Evolutionary conservation across 2,888 invertebrate species (phyloP).

Genomic region (Odontocerum albicorne): DNA sequence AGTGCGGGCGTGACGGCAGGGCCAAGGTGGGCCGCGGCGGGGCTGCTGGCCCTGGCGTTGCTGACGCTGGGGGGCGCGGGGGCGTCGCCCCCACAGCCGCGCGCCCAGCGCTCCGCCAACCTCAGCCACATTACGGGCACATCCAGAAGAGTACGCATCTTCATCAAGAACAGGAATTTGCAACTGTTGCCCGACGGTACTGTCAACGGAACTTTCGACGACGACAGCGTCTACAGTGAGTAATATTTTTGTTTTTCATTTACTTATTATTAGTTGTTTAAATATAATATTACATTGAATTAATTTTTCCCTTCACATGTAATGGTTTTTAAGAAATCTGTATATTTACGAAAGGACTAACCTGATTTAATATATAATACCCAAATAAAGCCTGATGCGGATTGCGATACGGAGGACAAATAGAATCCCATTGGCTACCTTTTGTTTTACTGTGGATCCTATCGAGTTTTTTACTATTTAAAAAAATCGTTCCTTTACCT

Average conservation of each 20-base stretch:
- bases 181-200: slow-evolving; percentile 83
- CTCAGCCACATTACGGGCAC: slow-evolving; percentile 80
- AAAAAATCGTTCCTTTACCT: too few species aligned
- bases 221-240: slow-evolving; percentile 84
- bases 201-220: slow-evolving; percentile 81
- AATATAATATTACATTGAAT: background rate
- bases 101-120: slow-evolving; percentile 78
- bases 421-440: too few species aligned
- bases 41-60: slow-evolving; percentile 44
- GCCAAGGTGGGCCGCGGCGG: slow-evolving; percentile 37
- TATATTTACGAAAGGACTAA: too few species aligned
- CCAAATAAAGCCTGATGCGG: too few species aligned
- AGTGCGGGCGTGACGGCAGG: slow-evolving; percentile 48
- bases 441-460: too few species aligned
- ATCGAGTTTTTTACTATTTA: too few species aligned
- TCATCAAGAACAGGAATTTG: slow-evolving; percentile 80
- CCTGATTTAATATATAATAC: too few species aligned
- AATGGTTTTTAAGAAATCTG: too few species aligned
- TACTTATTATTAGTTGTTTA: background rate
- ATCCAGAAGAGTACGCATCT: slow-evolving; percentile 79
- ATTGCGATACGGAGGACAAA: too few species aligned
- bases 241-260: slow-evolving; percentile 41
- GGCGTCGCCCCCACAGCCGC: slow-evolving; percentile 51
- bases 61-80: slow-evolving; percentile 49
- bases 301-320: too few species aligned